Evolutionary conservation across 2,888 invertebrate species (phyloP).

Genomic region (Lamproptera curius): DNA sequence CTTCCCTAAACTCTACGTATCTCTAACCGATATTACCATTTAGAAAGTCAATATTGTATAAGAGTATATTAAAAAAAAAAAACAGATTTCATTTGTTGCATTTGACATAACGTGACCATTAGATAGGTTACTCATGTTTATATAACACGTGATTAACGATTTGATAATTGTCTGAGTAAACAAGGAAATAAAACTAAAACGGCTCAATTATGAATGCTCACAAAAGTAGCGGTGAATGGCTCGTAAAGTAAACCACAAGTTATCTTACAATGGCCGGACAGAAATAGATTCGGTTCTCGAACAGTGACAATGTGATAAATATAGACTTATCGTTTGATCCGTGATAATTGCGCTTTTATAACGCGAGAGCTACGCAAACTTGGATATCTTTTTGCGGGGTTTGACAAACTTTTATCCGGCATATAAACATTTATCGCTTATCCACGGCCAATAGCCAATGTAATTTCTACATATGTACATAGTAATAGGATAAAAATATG

Average conservation of each 20-base stretch:
- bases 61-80: not conserved
- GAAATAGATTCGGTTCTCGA: constrained; percentile 24
- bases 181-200: constrained; percentile 1
- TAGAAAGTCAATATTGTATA: not conserved
- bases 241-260: constrained; percentile 13
- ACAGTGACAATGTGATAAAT: constrained; percentile 17
- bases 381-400: constrained; percentile 8
- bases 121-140: no score
- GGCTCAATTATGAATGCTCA: constrained; percentile 3
- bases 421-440: no score
- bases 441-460: no score
- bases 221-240: constrained; percentile 16
- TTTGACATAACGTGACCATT: no score
- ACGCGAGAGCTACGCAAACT: constrained; percentile 5
- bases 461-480: no score
- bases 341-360: constrained; percentile 18
- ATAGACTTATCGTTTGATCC: constrained; percentile 15
- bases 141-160: no score
- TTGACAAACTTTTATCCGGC: constrained; percentile 14
- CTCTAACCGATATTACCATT: no score
- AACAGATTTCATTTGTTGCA: no score
- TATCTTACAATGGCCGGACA: constrained; percentile 12
- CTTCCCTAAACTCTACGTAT: no score
- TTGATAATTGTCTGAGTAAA: no score
- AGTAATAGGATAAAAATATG: no score